Conservation (phyloP, 2,888 invertebrate genomes). For the Heliconius ismenius region DNA sequence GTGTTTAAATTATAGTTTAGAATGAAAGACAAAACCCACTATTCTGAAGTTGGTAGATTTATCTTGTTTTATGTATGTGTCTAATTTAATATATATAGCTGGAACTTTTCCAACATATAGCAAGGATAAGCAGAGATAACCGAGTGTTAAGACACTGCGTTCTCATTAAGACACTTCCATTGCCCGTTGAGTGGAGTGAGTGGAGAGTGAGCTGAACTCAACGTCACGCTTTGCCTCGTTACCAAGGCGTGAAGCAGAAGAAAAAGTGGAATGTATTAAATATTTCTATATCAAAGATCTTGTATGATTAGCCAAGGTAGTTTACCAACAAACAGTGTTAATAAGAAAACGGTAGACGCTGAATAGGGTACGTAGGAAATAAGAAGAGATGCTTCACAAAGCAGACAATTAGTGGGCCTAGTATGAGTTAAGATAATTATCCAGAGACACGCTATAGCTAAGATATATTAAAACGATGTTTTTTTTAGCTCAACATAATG, state of each 20-base stretch:
- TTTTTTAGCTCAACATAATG: not conserved
- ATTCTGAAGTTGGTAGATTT: not conserved
- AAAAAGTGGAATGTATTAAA: not conserved
- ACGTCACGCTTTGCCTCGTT: too few species aligned
- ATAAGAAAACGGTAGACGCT: slow-evolving; percentile 25
- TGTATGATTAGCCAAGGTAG: not conserved
- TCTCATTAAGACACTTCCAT: too few species aligned
- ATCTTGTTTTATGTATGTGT: not conserved
- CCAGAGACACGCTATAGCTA: slow-evolving; percentile 1
- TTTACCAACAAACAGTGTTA: slow-evolving; percentile 21
- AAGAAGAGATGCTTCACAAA: slow-evolving; percentile 36
- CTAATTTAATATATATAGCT: too few species aligned
- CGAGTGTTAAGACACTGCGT: too few species aligned
- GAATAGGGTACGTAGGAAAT: slow-evolving; percentile 33
- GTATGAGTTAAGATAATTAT: slow-evolving; percentile 23
- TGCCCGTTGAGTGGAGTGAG: too few species aligned
- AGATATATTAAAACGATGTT: not conserved
- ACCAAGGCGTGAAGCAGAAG: too few species aligned
- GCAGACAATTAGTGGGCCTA: slow-evolving; percentile 35
- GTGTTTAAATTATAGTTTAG: slow-evolving; percentile 16
- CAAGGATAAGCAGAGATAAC: too few species aligned
- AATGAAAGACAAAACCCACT: slow-evolving; percentile 1
- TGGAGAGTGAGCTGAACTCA: too few species aligned
- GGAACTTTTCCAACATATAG: too few species aligned
- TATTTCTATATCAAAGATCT: not conserved